Percentiles rank a stretch among this genome's conserved stretches.
phyloP scores from a whole-genome alignment of 2,888 invertebrate genomes.

The Antitype chi region DNA sequence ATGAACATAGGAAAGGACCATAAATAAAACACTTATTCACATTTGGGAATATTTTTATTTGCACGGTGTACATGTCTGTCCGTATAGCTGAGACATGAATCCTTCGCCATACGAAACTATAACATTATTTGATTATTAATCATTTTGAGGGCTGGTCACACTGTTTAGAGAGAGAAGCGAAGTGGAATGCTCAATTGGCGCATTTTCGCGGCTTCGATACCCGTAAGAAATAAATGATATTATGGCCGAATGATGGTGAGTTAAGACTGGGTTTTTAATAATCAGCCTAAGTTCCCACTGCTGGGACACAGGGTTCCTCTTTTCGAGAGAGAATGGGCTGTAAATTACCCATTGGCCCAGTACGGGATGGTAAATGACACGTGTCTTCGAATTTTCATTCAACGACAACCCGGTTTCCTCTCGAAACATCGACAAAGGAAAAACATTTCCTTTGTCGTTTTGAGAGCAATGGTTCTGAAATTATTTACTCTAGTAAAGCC shows the following conservation, averaged over 20 bases:
- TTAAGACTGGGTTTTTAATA: too few relatives aligned
- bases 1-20: background rate
- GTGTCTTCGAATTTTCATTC: too few relatives aligned
- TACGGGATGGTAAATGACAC: too few relatives aligned
- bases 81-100: constrained; percentile 46
- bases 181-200: background rate
- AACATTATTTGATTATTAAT: constrained; percentile 51
- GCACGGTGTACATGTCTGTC: constrained; percentile 58
- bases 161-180: constrained; percentile 46
- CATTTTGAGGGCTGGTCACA: constrained; percentile 50
- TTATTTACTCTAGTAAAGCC: too few relatives aligned
- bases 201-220: background rate
- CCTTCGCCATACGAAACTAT: constrained; percentile 40
- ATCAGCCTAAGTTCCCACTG: too few relatives aligned
- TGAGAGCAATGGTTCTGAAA: too few relatives aligned
- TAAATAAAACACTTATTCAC: constrained; percentile 54
- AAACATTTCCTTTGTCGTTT: too few relatives aligned
- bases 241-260: background rate
- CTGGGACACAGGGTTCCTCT: too few relatives aligned
- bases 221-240: background rate
- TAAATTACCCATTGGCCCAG: too few relatives aligned
- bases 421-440: too few relatives aligned
- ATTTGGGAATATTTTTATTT: constrained; percentile 72
- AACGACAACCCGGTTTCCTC: too few relatives aligned
- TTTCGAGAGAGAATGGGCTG: too few relatives aligned